Base-by-base conservation (phyloP, 2,113 vertebrate species). In the Rhinoderma darwinii region DNA sequence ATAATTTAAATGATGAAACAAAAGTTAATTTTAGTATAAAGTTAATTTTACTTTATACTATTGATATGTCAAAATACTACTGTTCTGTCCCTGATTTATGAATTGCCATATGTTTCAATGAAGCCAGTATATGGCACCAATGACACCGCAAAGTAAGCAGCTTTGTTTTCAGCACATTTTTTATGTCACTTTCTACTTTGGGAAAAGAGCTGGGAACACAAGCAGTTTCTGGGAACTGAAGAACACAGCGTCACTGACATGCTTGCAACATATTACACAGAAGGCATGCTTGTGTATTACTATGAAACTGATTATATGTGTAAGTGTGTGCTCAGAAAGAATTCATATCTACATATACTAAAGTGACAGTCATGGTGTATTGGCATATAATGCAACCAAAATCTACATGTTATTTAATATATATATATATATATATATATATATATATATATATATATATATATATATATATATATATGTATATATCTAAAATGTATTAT, bases 141-240 rank as follows among this genome's bases (percentile, higher is more conserved):
- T 47, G 63, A 83, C 39, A 83, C 81, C 50, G 81, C 39, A 82
- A 47, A 66, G 14, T 6, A 37, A 27, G 5, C 9, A 32, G 30
- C 43, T 35, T 32, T 83, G 44, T 83, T 83, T 51, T 83, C 12
- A 39, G 44, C 30, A 50, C 30, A 11, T 72, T 1, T 39, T 27
- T 39, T 27, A 70, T 56, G 83, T 73, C 83, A 84, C 51, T 59
- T 75, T 59, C 68, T 61, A 75, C 59, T 35, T 82, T 82, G 83
- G 41, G 22, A 37, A 43, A 51, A n/a, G 22, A 56, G 68, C 44
- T 73, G 43, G 18, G 82, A 54, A 73, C 82, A 84, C 25, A 83
- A 83, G n/a, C 68, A 84, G 70, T 30, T 84, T 75, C 83, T 84
- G 14, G 18, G 70, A 84, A 84, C 5, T 43, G 83, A 51, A 41